These are phyloP conservation scores for Trachymyrmex septentrionalis DNA, from an alignment of 1,140 invertebrate genomes.

Conservation along the genomic window DNA sequence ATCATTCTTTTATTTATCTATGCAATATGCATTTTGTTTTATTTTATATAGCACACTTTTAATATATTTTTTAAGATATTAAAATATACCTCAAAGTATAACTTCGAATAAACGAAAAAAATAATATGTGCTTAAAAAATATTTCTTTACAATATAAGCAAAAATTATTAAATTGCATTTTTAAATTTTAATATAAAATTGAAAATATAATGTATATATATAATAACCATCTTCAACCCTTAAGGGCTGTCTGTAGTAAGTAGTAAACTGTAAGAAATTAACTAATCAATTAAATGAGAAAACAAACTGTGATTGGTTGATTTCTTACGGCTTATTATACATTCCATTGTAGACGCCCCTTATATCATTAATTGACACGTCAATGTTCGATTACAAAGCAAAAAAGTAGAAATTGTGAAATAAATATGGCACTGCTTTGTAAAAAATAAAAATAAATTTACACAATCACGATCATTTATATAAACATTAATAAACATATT, in stretches of 20 bases:
- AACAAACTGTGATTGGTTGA: too few relatives aligned
- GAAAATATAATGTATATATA: background rate
- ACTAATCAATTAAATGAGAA: too few relatives aligned
- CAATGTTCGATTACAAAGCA: slow-evolving; percentile 6
- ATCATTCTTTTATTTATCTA: slow-evolving; percentile 73
- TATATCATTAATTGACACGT: background rate
- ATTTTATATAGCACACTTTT: background rate
- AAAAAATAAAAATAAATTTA: slow-evolving; percentile 1
- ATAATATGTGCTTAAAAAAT: background rate
- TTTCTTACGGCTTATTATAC: too few relatives aligned
- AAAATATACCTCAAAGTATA: background rate
- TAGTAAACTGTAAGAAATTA: too few relatives aligned
- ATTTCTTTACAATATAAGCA: background rate
- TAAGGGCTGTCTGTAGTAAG: too few relatives aligned
- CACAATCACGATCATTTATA: background rate
- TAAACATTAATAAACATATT: slow-evolving; percentile 16
- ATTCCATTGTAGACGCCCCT: too few relatives aligned
- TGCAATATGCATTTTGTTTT: slow-evolving; percentile 38
- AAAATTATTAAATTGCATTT: background rate
- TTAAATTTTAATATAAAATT: slow-evolving; percentile 13
- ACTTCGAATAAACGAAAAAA: slow-evolving; percentile 14
- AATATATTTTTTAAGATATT: slow-evolving; percentile 13
- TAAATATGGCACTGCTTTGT: slow-evolving; percentile 59
- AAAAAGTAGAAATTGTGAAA: slow-evolving; percentile 40
- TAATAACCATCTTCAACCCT: background rate